Conservation (phyloP, 2,113 vertebrate species). For the Pantherophis guttatus region DNA sequence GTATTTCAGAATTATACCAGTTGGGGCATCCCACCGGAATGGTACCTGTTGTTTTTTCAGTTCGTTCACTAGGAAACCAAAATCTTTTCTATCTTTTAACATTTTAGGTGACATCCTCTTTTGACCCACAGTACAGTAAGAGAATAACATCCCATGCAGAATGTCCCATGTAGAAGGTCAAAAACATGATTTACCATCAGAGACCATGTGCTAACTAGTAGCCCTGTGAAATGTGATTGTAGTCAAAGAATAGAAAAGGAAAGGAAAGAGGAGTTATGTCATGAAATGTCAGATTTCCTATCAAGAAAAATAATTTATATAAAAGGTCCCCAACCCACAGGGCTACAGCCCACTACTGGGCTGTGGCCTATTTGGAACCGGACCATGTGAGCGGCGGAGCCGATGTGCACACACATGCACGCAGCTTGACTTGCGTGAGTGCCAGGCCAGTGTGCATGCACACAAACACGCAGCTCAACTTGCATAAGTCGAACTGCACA, state of each 20-base stretch:
- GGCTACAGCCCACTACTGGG: neutral
- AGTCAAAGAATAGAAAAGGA: neutral
- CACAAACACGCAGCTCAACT: neutral
- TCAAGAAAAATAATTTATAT: neutral
- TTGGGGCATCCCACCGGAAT: too few relatives aligned
- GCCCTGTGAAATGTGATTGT: neutral
- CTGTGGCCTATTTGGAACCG: neutral
- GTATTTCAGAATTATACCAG: too few relatives aligned
- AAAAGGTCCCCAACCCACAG: neutral
- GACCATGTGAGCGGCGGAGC: neutral
- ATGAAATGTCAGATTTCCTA: neutral
- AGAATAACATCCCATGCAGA: neutral
- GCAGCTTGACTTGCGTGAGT: neutral
- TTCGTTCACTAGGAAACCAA: too few relatives aligned
- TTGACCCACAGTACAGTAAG: neutral
- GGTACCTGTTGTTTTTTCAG: too few relatives aligned
- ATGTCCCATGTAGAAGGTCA: neutral
- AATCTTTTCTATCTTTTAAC: too few relatives aligned
- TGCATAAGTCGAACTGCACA: neutral
- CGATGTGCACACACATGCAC: neutral
- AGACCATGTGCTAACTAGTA: neutral
- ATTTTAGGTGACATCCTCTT: neutral
- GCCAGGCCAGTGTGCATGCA: neutral
- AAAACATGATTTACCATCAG: neutral
- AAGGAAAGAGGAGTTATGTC: neutral